Evolutionary conservation across 2,113 vertebrate genomes (phyloP).

Genomic region (Chrysemys picta): DNA sequence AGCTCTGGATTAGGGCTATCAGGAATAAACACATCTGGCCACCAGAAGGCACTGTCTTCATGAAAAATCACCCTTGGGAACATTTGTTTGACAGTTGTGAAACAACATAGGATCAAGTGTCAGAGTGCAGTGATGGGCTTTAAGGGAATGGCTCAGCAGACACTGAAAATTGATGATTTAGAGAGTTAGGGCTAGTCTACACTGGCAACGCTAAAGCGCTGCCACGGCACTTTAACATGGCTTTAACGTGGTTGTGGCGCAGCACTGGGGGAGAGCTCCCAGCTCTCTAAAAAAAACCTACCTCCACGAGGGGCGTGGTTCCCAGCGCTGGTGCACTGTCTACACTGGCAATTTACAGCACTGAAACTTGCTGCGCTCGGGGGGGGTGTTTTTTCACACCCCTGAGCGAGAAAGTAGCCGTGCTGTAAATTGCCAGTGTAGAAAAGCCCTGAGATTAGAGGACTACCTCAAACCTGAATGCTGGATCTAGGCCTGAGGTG

Average conservation of each 20-base stretch:
- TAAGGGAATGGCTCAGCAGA: background rate
- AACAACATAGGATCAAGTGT: background rate
- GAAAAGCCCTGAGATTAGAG: background rate
- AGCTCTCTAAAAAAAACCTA: too few species aligned
- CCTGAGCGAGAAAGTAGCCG: too few species aligned
- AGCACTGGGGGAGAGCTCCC: too few species aligned
- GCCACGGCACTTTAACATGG: too few species aligned
- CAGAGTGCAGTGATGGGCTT: background rate
- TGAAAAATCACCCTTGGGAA: background rate
- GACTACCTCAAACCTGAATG: background rate
- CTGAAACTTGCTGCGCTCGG: too few species aligned
- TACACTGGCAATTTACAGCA: too few species aligned
- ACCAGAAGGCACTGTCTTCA: slow-evolving; percentile 8
- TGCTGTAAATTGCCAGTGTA: too few species aligned
- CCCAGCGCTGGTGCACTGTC: too few species aligned
- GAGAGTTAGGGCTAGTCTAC: background rate
- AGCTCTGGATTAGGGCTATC: background rate
- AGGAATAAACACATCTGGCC: background rate
- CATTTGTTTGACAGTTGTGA: background rate
- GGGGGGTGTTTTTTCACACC: too few species aligned
- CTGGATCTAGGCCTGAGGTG: background rate
- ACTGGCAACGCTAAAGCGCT: too few species aligned
- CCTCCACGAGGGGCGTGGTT: too few species aligned
- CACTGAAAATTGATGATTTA: background rate
- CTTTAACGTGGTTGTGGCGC: too few species aligned